phyloP scores from a whole-genome alignment of 2,888 invertebrate genomes.

The Didymodactylos carnosus region DNA sequence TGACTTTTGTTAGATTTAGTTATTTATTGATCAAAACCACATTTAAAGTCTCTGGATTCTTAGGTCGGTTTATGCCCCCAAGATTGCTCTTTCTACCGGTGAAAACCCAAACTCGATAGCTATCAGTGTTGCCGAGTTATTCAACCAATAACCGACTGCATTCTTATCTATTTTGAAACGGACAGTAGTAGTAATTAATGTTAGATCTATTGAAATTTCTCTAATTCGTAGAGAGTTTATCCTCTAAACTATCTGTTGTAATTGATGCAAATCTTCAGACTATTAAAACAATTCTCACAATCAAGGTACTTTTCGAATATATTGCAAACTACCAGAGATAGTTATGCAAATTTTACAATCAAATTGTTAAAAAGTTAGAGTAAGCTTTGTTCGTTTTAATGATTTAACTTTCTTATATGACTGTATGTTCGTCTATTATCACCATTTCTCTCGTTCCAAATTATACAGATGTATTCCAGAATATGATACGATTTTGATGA shows the following conservation, averaged over 20 bases:
- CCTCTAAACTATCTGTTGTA: background rate
- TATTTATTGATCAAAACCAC: too few relatives aligned
- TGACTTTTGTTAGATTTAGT: too few relatives aligned
- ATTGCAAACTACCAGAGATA: background rate
- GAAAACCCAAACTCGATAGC: too few relatives aligned
- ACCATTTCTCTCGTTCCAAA: background rate
- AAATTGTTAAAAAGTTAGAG: background rate
- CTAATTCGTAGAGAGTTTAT: background rate
- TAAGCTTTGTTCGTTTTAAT: background rate
- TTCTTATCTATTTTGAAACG: too few relatives aligned
- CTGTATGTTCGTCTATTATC: background rate
- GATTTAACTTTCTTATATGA: background rate
- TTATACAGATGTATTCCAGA: background rate
- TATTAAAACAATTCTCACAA: background rate
- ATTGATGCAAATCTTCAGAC: background rate
- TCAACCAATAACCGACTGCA: too few relatives aligned
- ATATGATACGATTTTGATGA: background rate
- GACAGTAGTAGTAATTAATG: background rate
- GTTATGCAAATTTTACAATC: background rate
- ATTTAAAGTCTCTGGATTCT: too few relatives aligned
- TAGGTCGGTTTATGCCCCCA: too few relatives aligned
- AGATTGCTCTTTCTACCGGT: too few relatives aligned
- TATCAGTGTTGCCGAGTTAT: too few relatives aligned
- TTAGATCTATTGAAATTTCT: background rate
- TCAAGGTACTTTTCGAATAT: background rate